Conservation (phyloP, 2,797 vertebrate genomes). For the Hozukius guyotensis region DNA sequence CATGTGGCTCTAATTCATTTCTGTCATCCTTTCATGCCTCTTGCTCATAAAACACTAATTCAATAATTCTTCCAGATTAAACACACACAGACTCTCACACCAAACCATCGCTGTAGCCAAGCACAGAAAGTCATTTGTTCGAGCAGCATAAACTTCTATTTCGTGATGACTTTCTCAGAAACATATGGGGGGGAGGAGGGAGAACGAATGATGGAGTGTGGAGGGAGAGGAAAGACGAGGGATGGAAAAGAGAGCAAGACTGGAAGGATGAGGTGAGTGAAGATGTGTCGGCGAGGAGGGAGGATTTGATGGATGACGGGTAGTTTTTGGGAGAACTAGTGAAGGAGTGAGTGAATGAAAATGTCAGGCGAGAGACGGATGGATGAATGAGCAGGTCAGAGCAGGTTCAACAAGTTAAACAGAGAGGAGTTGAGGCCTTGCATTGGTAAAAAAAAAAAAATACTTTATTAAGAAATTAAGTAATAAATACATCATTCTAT, state of each 20-base stretch:
- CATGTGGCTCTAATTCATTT: slow-evolving; percentile 46
- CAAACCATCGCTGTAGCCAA: not conserved
- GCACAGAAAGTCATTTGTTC: slow-evolving; percentile 42
- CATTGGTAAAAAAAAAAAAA: not conserved
- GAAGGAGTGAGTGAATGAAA: slow-evolving; percentile 47
- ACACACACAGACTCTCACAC: not conserved
- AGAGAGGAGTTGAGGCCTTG: not conserved
- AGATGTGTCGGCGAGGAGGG: slow-evolving; percentile 16
- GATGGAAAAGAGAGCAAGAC: not conserved
- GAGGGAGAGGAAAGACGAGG: not conserved
- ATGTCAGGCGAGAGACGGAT: slow-evolving; percentile 30
- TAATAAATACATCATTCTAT: not conserved
- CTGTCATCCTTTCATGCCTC: slow-evolving; percentile 31
- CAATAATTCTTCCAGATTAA: slow-evolving; percentile 46
- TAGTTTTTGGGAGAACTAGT: slow-evolving; percentile 17
- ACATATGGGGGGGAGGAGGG: not conserved
- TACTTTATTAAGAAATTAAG: not conserved
- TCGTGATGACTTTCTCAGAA: slow-evolving; percentile 67
- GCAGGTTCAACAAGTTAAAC: not conserved
- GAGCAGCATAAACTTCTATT: slow-evolving; percentile 37
- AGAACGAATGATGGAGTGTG: slow-evolving; percentile 14
- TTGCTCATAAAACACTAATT: slow-evolving; percentile 47
- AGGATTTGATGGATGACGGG: slow-evolving; percentile 37
- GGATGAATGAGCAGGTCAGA: not conserved
- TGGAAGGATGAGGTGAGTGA: slow-evolving; percentile 33